These are phyloP conservation scores for Clavelina lepadiformis DNA, from an alignment of 23 tunicate genomes.

Conservation along the genomic window DNA sequence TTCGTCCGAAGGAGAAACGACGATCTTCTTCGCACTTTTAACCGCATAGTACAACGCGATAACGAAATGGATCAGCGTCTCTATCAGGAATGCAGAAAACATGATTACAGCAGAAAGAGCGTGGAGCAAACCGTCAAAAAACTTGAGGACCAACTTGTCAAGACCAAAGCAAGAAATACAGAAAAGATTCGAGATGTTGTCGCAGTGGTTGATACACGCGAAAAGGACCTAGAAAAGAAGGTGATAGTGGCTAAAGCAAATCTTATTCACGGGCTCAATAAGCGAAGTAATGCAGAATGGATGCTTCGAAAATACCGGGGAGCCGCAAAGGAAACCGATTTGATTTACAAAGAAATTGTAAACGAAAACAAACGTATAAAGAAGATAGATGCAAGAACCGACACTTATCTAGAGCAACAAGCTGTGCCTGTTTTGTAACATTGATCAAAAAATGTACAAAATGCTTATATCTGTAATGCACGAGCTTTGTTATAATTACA, in stretches of 20 bases:
- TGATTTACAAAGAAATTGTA: constrained; percentile 40
- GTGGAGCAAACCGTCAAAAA: constrained; percentile 63
- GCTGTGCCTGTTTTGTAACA: constrained; percentile 71
- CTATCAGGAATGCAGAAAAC: constrained; percentile 64
- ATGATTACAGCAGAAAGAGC: constrained; percentile 57
- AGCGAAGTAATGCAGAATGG: constrained; percentile 61
- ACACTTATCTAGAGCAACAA: constrained; percentile 83
- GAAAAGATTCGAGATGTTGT: constrained; percentile 44
- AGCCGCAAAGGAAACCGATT: constrained; percentile 75
- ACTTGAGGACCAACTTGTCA: constrained; percentile 52
- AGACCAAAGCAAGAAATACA: constrained; percentile 40
- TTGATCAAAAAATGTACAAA: neutral
- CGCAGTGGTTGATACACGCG: constrained; percentile 33
- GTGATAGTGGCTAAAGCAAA: constrained; percentile 50
- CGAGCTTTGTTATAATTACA: no score
- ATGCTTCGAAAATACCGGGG: constrained; percentile 74
- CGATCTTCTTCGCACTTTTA: constrained; percentile 52
- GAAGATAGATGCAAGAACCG: constrained; percentile 59
- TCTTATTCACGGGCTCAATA: constrained; percentile 51
- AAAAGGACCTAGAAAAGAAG: constrained; percentile 39
- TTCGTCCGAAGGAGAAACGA: constrained; percentile 67
- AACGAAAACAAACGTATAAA: constrained; percentile 69
- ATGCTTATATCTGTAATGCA: neutral
- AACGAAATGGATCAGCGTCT: constrained; percentile 67
- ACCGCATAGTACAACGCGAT: constrained; percentile 66